phyloP scores from a whole-genome alignment of 1,140 invertebrate species.

The Polypedilum pembai region DNA sequence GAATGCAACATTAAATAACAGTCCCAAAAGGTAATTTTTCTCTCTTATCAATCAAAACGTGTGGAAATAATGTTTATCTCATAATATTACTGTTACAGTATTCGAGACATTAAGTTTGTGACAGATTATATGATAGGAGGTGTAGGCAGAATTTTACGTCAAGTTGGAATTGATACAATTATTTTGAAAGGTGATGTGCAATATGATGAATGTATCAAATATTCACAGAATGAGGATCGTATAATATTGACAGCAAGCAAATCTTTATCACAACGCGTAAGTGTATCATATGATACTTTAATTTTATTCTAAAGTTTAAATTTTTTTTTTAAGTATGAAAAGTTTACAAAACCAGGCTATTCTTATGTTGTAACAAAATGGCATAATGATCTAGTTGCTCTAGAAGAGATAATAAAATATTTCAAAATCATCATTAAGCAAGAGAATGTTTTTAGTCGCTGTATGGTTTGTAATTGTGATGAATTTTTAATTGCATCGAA shows the following conservation, averaged over 20 bases:
- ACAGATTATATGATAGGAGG: conserved; percentile 51
- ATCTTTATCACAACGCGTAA: conserved; percentile 44
- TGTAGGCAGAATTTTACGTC: conserved; percentile 53
- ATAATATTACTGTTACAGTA: conserved; percentile 29
- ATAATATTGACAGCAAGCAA: conserved; percentile 50
- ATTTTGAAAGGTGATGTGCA: conserved; percentile 45
- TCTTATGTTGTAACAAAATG: conserved; percentile 47
- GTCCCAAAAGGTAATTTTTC: not conserved
- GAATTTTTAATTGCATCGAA: conserved; percentile 48
- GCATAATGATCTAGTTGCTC: conserved; percentile 47
- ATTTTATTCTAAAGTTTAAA: conserved; percentile 29
- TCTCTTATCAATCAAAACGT: not conserved
- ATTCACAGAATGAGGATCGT: conserved; percentile 48
- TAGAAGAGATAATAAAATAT: conserved; percentile 52
- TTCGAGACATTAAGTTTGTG: conserved; percentile 44
- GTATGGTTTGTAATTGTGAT: conserved; percentile 56
- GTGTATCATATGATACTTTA: conserved; percentile 29
- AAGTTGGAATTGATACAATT: conserved; percentile 57
- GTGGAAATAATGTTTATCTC: not conserved
- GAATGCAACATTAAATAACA: not conserved
- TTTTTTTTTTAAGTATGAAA: conserved; percentile 43
- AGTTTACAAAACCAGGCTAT: conserved; percentile 45
- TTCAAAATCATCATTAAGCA: conserved; percentile 54
- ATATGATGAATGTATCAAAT: conserved; percentile 46
- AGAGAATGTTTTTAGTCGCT: conserved; percentile 58